Evolutionary conservation across 2,888 invertebrate species (phyloP).

Genomic region (Bhutanitis thaidina): DNA sequence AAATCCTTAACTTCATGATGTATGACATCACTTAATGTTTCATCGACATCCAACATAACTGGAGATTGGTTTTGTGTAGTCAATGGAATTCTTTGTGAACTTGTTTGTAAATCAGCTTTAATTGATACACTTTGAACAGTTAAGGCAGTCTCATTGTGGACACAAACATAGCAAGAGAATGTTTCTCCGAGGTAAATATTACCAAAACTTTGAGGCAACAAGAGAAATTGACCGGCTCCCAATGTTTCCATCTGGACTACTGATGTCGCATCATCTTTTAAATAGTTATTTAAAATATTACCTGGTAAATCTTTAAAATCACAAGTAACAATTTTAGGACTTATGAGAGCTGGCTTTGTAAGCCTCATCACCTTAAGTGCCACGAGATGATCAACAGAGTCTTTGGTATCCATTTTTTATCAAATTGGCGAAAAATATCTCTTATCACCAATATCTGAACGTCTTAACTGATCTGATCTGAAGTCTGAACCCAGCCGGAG

Average conservation of each 20-base stretch:
- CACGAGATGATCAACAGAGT: slow-evolving; percentile 81
- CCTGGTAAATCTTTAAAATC: slow-evolving; percentile 93
- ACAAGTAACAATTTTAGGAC: slow-evolving; percentile 89
- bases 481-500: too few species aligned
- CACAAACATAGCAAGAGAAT: slow-evolving; percentile 98
- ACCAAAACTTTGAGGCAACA: slow-evolving; percentile 97
- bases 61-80: slow-evolving; percentile 84
- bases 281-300: slow-evolving; percentile 86
- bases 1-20: slow-evolving; percentile 99
- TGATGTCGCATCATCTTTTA: slow-evolving; percentile 91
- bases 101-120: slow-evolving; percentile 97
- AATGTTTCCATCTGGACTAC: slow-evolving; percentile 90
- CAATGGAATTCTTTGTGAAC: slow-evolving; percentile 90
- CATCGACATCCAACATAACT: slow-evolving; percentile 84
- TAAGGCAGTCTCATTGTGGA: slow-evolving; percentile 96
- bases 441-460: too few species aligned
- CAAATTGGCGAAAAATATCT: too few species aligned
- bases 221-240: slow-evolving; percentile 92
- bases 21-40: slow-evolving; percentile 96
- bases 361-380: slow-evolving; percentile 94
- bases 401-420: slow-evolving; percentile 77
- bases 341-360: slow-evolving; percentile 93
- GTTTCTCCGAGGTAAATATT: slow-evolving; percentile 99
- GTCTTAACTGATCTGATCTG: too few species aligned
- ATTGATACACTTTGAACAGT: slow-evolving; percentile 90